Evolutionary conservation across 2,113 vertebrate species (phyloP).

Genomic region (Pao palembangensis): DNA sequence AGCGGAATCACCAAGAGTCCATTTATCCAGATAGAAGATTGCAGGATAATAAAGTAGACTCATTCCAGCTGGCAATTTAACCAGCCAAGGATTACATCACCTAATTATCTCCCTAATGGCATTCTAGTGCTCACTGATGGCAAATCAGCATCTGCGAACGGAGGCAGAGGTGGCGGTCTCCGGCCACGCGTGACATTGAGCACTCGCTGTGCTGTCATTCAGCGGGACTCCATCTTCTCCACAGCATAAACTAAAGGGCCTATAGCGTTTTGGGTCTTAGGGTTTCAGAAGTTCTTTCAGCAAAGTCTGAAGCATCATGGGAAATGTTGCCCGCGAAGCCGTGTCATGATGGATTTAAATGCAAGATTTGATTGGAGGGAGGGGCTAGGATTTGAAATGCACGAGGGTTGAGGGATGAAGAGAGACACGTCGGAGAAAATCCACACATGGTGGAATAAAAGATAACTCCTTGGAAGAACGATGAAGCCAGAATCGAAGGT

Average conservation of each 20-base stretch:
- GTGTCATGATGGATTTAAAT: constrained; percentile 30
- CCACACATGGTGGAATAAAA: constrained; percentile 2
- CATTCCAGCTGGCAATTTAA: too few relatives aligned
- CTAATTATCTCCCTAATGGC: too few relatives aligned
- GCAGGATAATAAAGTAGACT: too few relatives aligned
- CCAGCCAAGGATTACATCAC: too few relatives aligned
- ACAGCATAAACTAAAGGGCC: too few relatives aligned
- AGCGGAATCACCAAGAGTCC: too few relatives aligned
- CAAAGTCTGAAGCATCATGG: constrained; percentile 9
- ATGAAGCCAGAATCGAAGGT: constrained; percentile 20
- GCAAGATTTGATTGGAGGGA: constrained; percentile 6
- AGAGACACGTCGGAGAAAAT: constrained; percentile 14
- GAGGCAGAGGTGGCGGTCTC: too few relatives aligned
- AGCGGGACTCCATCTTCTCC: constrained; percentile 12
- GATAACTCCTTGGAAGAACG: constrained; percentile 3
- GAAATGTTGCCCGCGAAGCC: constrained; percentile 24
- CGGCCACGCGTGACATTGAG: constrained; percentile 25
- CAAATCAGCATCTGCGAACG: background rate
- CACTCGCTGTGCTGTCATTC: constrained; percentile 26
- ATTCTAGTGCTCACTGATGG: too few relatives aligned
- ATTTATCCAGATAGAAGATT: too few relatives aligned
- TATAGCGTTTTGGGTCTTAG: too few relatives aligned
- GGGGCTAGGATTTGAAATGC: background rate
- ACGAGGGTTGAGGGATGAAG: constrained; percentile 23
- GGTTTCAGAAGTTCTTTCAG: too few relatives aligned